Evolutionary conservation across 2,888 invertebrate species (phyloP), one percentile per base, ranked within the genome.

Genomic region (Linnaemya tessellans): DNA sequence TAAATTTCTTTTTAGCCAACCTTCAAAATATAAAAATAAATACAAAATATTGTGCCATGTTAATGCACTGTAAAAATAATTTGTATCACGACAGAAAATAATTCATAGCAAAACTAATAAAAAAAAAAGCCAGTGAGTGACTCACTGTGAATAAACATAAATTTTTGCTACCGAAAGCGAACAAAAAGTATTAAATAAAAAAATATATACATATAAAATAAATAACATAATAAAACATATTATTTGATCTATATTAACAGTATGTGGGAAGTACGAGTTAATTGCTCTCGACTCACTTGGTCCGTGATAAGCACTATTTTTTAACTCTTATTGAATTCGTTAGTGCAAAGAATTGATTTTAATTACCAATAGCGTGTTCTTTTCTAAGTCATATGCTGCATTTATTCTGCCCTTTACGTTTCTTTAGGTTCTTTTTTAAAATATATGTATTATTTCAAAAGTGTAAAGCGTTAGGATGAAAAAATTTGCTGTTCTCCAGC

Each of bases 1-100:
- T 75, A 65, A 70, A 70, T 71, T 75, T 58, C 74, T 74, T 56
- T 60, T 46, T 49, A 38, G 78, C 25, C 83, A 74, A 65, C 67
- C 73, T 73, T 78, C 73, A 73, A 49, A 58, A 20, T 25, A 56
- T 56, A 22, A 15, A 64, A 49, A 35, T 8, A 68, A 58, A 43
- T 30, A 11, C 30, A 54, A 20, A 3, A 22, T 30, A 58, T 43
- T 22, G 15, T 46, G 22, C 20, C 43, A 49, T 25, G 18, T 46
- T 78, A 51, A 60, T 68, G 58, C 67, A 68, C 58, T 58, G 51
- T 41, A 35, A 18, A 22, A 41, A 18, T n/a, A 20, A 25, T 56
- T 13, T 15, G 56, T 30, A 22, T 62, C 35, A 56, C 30, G 18
- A 43, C 15, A 58, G n/a, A n/a, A n/a, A n/a, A n/a, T n/a, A n/a